Conservation (phyloP, 2,113 vertebrate species). For the Lipophrys pholis region DNA sequence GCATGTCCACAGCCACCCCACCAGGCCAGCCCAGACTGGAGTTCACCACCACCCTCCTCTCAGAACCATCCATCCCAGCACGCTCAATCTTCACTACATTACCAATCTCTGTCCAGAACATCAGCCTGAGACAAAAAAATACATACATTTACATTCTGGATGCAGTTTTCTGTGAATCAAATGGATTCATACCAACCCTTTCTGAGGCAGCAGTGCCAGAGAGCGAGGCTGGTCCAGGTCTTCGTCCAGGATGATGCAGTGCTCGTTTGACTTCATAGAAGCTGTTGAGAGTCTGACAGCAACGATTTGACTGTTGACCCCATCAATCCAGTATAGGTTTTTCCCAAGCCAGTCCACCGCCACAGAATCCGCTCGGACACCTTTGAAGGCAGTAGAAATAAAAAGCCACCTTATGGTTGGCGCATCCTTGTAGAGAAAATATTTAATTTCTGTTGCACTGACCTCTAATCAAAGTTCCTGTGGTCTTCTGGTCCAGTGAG, state of each 20-base stretch:
- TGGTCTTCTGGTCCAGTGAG: constrained; percentile 80
- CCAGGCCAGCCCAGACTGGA: constrained; percentile 89
- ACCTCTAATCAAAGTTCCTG: constrained; percentile 90
- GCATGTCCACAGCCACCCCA: constrained; percentile 86
- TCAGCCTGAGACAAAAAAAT: constrained; percentile 78
- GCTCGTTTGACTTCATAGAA: constrained; percentile 72
- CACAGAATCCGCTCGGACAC: constrained; percentile 87
- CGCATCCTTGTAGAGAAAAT: too few species aligned
- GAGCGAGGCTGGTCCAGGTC: constrained; percentile 87
- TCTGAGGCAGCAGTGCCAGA: constrained; percentile 86
- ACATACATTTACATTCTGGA: not conserved
- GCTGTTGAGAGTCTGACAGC: constrained; percentile 78
- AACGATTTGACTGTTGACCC: constrained; percentile 84
- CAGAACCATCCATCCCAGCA: constrained; percentile 91
- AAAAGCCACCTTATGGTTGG: too few species aligned
- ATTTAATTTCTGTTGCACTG: not conserved
- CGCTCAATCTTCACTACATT: constrained; percentile 85
- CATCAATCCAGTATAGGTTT: constrained; percentile 93
- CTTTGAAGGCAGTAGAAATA: constrained; percentile 68
- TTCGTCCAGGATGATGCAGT: constrained; percentile 85
- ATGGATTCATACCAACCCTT: constrained; percentile 81
- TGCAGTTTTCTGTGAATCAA: not conserved
- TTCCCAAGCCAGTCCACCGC: constrained; percentile 93
- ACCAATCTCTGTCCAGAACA: constrained; percentile 94
- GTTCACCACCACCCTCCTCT: constrained; percentile 78